Conservation (phyloP, 2,797 vertebrate species). For the Rhabdophis nuchalis region DNA sequence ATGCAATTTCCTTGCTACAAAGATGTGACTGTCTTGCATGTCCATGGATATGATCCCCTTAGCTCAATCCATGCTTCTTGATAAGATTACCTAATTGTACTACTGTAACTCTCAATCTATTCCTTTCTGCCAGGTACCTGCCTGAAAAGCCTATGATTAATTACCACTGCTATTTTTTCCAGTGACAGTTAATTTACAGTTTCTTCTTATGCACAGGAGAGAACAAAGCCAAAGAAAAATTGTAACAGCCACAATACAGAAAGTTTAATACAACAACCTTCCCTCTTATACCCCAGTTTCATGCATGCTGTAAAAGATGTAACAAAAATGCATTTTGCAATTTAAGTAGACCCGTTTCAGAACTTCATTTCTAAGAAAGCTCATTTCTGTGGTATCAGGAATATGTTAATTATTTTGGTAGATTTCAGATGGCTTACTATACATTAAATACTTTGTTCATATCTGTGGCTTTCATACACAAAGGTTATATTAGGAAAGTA, state of each 20-base stretch:
- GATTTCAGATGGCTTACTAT: not conserved
- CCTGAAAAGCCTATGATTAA: not conserved
- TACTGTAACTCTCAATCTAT: not conserved
- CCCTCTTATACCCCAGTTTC: not conserved
- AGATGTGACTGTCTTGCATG: not conserved
- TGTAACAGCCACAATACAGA: conserved; percentile 3
- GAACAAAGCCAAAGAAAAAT: not conserved
- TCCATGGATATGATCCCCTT: not conserved
- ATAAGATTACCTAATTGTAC: not conserved
- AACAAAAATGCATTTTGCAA: not conserved
- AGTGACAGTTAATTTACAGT: not conserved
- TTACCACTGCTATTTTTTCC: not conserved
- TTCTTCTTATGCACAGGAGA: not conserved
- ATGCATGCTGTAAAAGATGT: conserved; percentile 12
- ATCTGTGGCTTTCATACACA: not conserved
- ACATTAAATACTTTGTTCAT: not conserved
- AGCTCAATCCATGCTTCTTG: not conserved
- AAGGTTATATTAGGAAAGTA: not conserved
- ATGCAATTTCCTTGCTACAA: not conserved
- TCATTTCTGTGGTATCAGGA: not conserved
- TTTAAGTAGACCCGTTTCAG: not conserved
- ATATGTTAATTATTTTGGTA: not conserved
- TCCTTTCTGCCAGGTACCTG: not conserved
- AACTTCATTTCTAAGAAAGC: not conserved
- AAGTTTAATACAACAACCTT: not conserved